Percentiles rank a stretch among this genome's conserved stretches.
These are phyloP conservation scores for Theodoxus fluviatilis DNA, from an alignment of 2,888 invertebrate species.

Conservation along the genomic window DNA sequence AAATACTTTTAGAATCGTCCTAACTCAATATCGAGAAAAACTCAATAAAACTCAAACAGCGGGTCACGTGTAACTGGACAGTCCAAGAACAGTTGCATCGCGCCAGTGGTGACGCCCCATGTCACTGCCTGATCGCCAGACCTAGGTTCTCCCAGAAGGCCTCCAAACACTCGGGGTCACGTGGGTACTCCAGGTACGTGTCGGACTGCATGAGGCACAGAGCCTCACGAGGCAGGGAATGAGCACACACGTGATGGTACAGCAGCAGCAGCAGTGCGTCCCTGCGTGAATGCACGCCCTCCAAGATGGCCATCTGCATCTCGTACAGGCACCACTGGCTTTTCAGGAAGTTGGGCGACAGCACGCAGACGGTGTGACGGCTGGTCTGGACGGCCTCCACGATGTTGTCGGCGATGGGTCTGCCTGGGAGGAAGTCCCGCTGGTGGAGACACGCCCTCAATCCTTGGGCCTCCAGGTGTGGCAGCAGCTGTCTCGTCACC, in stretches of 20 bases:
- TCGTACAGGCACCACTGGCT: conserved; percentile 37
- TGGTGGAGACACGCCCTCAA: conserved; percentile 28
- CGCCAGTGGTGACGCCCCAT: no score
- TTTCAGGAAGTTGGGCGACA: conserved; percentile 29
- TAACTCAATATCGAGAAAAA: no score
- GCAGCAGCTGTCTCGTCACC: conserved; percentile 3
- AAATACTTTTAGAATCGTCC: no score
- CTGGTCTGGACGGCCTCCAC: conserved; percentile 31
- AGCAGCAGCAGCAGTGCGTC: conserved; percentile 23
- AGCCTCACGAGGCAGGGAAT: conserved; percentile 18
- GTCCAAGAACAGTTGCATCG: no score
- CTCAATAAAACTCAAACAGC: no score
- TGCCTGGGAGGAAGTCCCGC: conserved; percentile 33
- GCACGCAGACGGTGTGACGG: conserved; percentile 31
- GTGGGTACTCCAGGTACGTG: conserved; percentile 23
- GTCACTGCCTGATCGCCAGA: no score
- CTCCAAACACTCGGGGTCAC: not conserved
- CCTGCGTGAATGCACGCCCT: conserved; percentile 26
- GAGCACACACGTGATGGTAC: conserved; percentile 22
- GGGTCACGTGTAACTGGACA: no score
- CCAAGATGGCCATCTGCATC: conserved; percentile 31
- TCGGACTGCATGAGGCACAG: conserved; percentile 20
- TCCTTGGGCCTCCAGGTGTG: not conserved
- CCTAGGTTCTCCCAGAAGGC: conserved; percentile 26
- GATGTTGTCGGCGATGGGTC: conserved; percentile 32